Evolutionary conservation across 2,113 vertebrate species (phyloP).

Genomic region (Eretmochelys imbricata): DNA sequence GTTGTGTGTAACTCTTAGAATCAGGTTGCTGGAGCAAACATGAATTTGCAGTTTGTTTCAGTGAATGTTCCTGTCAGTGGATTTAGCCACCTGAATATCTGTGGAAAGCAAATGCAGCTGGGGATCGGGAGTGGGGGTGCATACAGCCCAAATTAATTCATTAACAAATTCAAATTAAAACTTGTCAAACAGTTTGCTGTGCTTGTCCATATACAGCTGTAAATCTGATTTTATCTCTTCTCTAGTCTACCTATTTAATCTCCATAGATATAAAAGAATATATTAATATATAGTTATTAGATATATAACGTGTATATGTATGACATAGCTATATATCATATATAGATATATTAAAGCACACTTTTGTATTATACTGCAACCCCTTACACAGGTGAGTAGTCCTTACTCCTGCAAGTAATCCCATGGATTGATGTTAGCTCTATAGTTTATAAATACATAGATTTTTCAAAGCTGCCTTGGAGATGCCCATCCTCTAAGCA

Average conservation of each 20-base stretch:
- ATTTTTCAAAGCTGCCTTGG: background rate
- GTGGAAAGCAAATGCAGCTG: background rate
- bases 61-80: background rate
- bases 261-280: background rate
- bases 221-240: rapidly evolving
- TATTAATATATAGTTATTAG: rapidly evolving
- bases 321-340: background rate
- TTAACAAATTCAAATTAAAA: background rate
- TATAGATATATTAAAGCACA: rapidly evolving
- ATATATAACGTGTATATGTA: background rate
- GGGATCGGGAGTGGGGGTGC: background rate
- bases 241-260: background rate
- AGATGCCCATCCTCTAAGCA: background rate
- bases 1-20: background rate
- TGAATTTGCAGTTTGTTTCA: background rate
- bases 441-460: rapidly evolving
- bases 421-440: background rate
- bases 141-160: background rate
- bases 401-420: background rate
- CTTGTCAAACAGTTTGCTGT: background rate
- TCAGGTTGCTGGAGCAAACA: background rate
- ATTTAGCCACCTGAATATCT: background rate
- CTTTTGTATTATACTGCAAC: background rate
- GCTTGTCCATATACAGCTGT: background rate
- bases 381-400: background rate